These are phyloP conservation scores for Podarcis lilfordi DNA, from an alignment of 2,797 vertebrate species.

Conservation along the genomic window DNA sequence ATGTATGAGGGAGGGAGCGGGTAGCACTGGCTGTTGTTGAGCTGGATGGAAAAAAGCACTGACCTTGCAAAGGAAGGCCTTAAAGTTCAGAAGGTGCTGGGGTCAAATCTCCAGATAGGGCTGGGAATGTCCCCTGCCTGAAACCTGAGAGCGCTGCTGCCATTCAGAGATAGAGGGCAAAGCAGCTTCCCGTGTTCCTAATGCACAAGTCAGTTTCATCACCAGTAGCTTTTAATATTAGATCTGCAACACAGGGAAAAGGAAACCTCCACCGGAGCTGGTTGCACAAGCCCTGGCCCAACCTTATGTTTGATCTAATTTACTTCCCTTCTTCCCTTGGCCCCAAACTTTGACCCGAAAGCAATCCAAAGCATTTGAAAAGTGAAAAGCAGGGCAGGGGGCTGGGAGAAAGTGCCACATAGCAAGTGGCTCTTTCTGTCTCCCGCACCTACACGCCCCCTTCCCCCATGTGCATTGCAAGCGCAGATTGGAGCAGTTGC, in stretches of 20 bases:
- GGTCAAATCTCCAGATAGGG: no score
- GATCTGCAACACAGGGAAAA: background rate
- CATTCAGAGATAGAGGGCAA: background rate
- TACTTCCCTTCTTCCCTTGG: background rate
- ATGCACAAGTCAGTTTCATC: background rate
- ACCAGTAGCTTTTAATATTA: background rate
- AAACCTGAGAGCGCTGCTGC: background rate
- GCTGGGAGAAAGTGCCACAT: background rate
- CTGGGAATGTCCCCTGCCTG: no score
- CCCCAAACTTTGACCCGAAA: background rate
- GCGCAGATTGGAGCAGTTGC: background rate
- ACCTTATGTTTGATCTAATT: background rate
- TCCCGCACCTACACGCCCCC: background rate
- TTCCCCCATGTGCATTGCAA: background rate
- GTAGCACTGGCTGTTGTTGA: background rate
- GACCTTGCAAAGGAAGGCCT: background rate
- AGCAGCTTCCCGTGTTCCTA: background rate
- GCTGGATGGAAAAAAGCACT: constrained; percentile 3
- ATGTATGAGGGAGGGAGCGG: background rate
- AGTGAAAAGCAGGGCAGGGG: background rate
- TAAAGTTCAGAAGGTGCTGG: no score
- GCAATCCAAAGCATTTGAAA: background rate
- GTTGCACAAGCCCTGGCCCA: background rate
- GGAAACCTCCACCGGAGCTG: background rate
- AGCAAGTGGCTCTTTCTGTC: background rate